Base-by-base conservation (phyloP, 2,888 invertebrate species). In the Xanthia togata region DNA sequence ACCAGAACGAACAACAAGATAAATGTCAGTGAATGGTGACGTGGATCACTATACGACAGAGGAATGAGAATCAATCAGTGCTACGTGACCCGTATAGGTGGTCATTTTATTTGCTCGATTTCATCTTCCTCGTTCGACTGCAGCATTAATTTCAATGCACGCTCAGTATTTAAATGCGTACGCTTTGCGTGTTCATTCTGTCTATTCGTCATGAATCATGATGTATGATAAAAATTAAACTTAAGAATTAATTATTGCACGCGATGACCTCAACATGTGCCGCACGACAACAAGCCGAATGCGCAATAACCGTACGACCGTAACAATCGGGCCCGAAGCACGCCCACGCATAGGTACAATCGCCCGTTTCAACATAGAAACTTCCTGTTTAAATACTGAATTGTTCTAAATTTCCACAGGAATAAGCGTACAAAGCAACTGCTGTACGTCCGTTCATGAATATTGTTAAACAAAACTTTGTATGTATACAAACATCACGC, bases 261-360 rank as follows among this genome's bases (percentile, higher is more conserved):
- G 90, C 89, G 89, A 91, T 93, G 93, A 93, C 93, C 93, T 94
- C 93, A 92, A 85, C 89, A 87, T 87, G 88, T 89, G 89, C 88
- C 88, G 89, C 87, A 89, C 89, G 90, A 89, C 91, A 92, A 90
- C 89, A 89, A 89, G 86, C 70, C 89, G 92, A 93, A 94, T 93
- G 92, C 95, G 95, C 94, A 95, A 92, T 94, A 94, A 90, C 88
- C 89, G 75, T 87, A 82, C 89, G 90, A 91, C 89, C 91, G 89
- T 91, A 91, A 93, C 93, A 93, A 94, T 93, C 92, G 89, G 88
- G 87, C 86, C 86, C 83, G 81, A 89, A 92, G 87, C 94, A 93
- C 95, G 87, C 95, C 95, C 93, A 94, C 94, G 84, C 88, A 88
- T 83, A n/a, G n/a, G n/a, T n/a, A 93, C 93, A 93, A 93, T 94